phyloP scores from a whole-genome alignment of 2,888 invertebrate species.

The Phorcus lineatus region DNA sequence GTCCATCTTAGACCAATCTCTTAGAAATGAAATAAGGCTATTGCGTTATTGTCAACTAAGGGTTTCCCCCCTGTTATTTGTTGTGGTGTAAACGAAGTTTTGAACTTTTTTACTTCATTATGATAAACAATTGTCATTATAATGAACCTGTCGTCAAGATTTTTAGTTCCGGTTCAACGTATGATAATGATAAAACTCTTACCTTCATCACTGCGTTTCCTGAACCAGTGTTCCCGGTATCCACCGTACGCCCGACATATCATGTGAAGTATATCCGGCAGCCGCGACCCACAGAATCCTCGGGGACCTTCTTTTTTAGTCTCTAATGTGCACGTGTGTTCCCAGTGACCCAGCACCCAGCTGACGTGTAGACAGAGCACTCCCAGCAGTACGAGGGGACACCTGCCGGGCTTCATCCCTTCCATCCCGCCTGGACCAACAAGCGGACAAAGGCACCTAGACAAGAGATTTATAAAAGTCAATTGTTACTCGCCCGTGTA shows the following conservation, averaged over 20 bases:
- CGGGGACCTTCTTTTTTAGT: conserved; percentile 28
- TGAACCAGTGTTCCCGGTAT: conserved; percentile 28
- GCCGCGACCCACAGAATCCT: conserved; percentile 26
- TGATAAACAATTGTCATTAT: no score
- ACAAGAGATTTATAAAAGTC: no score
- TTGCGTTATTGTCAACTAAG: no score
- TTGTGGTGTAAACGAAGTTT: no score
- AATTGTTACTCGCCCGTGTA: no score
- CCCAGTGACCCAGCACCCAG: conserved; percentile 20
- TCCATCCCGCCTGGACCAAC: conserved; percentile 7
- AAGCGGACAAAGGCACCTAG: conserved; percentile 31
- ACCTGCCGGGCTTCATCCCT: conserved; percentile 15
- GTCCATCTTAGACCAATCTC: no score
- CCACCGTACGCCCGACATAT: conserved; percentile 26
- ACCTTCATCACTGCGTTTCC: conserved; percentile 26
- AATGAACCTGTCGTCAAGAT: no score
- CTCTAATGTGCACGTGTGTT: conserved; percentile 27
- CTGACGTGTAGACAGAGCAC: conserved; percentile 27
- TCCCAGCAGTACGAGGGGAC: conserved; percentile 26
- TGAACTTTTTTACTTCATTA: no score
- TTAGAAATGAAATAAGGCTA: no score
- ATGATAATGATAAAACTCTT: no score
- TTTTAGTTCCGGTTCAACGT: no score
- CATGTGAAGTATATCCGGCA: conserved; percentile 20
- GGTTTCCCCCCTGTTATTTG: no score